phyloP scores from a whole-genome alignment of 1,140 invertebrate species.

The Drosophila sucinea region DNA sequence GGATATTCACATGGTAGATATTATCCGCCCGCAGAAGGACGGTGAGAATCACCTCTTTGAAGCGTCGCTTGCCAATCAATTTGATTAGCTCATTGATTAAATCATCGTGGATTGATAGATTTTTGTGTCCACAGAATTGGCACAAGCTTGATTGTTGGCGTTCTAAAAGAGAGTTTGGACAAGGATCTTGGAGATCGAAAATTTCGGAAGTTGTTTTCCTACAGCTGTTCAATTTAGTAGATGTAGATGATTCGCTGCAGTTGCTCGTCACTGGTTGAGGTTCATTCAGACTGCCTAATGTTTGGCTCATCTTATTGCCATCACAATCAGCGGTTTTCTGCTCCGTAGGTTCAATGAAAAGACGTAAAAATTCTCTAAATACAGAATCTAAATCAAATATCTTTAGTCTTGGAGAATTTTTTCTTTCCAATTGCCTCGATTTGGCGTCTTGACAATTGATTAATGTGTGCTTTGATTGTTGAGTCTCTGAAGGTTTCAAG shows the following conservation, averaged over 20 bases:
- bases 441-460: neutral
- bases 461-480: neutral
- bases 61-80: conserved; percentile 19
- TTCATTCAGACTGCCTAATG: neutral
- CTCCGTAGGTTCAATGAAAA: conserved; percentile 9
- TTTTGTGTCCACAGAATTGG: conserved; percentile 22
- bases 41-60: conserved; percentile 37
- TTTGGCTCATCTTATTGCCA: neutral
- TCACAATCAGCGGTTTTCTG: neutral
- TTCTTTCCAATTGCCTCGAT: neutral
- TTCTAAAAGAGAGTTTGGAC: neutral
- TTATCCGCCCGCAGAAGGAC: conserved; percentile 47
- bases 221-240: neutral
- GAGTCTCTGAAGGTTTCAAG: neutral
- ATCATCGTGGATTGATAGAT: conserved; percentile 20
- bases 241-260: neutral
- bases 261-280: neutral
- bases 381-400: conserved; percentile 11
- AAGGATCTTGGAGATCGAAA: neutral
- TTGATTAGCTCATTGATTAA: conserved; percentile 12
- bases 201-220: neutral
- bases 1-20: conserved; percentile 63
- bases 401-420: neutral
- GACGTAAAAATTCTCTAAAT: neutral
- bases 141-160: conserved; percentile 30